Conservation (phyloP, 2,797 vertebrate genomes). For the Cryptoprocta ferox region DNA sequence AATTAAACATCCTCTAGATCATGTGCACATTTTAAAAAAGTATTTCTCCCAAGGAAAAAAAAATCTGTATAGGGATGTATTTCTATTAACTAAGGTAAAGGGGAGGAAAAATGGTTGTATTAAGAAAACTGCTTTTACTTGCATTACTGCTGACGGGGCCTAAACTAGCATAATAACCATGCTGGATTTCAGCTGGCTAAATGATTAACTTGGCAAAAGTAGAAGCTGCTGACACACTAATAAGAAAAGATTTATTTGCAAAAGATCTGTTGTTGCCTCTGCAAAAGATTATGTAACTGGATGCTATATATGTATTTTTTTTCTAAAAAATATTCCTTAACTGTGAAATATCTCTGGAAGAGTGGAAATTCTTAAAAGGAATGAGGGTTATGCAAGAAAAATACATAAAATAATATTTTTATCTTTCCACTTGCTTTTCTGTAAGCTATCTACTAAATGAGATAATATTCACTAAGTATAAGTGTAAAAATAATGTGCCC, state of each 20-base stretch:
- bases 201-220: constrained; percentile 67
- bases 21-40: neutral
- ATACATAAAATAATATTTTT: constrained; percentile 69
- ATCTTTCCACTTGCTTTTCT: constrained; percentile 78
- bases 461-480: constrained; percentile 62
- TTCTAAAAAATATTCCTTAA: constrained; percentile 62
- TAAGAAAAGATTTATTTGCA: constrained; percentile 74
- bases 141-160: constrained; percentile 34
- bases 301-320: constrained; percentile 32
- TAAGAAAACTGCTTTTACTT: constrained; percentile 54
- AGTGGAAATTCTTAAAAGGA: constrained; percentile 70
- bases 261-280: constrained; percentile 66
- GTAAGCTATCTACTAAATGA: constrained; percentile 48
- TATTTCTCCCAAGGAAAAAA: neutral
- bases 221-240: constrained; percentile 78
- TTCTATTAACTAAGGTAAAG: constrained; percentile 7
- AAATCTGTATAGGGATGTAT: neutral
- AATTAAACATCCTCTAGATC: neutral
- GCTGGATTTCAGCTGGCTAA: constrained; percentile 67
- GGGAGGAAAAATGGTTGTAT: neutral
- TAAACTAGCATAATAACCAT: constrained; percentile 58
- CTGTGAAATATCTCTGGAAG: constrained; percentile 70
- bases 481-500: constrained; percentile 65
- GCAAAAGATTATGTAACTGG: constrained; percentile 57
- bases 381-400: constrained; percentile 54